Base-by-base conservation (phyloP, 53 echinoderm and acorn worm species). In the Astropecten irregularis region DNA sequence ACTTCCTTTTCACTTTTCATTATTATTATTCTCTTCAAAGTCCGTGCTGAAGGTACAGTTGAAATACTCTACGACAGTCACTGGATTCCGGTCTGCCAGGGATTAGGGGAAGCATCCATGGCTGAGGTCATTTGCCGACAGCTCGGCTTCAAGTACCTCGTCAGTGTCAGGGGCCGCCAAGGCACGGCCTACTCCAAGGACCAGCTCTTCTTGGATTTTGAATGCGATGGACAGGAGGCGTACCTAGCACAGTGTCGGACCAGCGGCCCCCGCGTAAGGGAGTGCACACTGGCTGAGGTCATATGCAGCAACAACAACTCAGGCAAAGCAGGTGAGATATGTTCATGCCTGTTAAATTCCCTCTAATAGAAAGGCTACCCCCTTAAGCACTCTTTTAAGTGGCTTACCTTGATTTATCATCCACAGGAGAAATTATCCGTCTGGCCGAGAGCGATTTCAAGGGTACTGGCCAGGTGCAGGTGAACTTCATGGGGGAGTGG, bases 11-110 rank as follows among this genome's bases (percentile, higher is more conserved):
- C 11, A 29, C 4, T 9, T 66, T 33, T 66, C 22, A 21, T 66
- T 19, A n/a, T 23, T 6, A n/a, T 34, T 4, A 34, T 1, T 23
- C 10, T 19, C 9, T 48, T 56, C 36, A 54, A 37, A 73, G 74
- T 73, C 56, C 74, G 57, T 54, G 19, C 36, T 55, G 36, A 40
- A 8, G 55, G 34, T 1, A 23, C 14, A 4, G 55, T 73, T 15
- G 56, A 56, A 54, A 36, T 73, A 19, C 74, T 32, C 11, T 73
- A 55, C 22, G 74, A 23, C 38, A 73, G 37, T 21, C 54, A 37
- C n/a, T 73, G 74, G 74, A 30, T 73, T 1, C 74, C 74, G 3
- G 74, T 73, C 2, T 73, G 74, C 35, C 55, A 55, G 9, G 54
- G 54, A 30, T 6, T 22, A 26, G 25, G 31, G 47, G 28, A 21